A percentile compares a stretch with the other conserved stretches of the same genome.
Conservation (phyloP, 2,797 vertebrate species). For the Premnoplex brunnescens region DNA sequence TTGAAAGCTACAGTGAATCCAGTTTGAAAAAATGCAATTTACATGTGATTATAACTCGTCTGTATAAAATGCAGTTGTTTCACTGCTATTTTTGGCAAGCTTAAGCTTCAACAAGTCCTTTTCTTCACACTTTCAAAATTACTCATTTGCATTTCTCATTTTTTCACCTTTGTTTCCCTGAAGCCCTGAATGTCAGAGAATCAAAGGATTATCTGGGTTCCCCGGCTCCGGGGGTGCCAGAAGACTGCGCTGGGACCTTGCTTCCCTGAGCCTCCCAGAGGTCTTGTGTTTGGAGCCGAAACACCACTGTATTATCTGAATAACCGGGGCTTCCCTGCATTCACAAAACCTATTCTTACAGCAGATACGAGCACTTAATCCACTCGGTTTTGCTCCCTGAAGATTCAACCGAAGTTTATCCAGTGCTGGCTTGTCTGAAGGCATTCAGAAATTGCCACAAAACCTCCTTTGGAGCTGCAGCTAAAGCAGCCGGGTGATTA, state of each 20-base stretch:
- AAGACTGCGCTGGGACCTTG: not conserved
- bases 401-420: conserved; percentile 50
- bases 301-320: not conserved
- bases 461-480: conserved; percentile 58
- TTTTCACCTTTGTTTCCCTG: conserved; percentile 37
- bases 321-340: not conserved
- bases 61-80: conserved; percentile 30
- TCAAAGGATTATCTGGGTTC: conserved; percentile 12
- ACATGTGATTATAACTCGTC: not conserved
- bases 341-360: conserved; percentile 35
- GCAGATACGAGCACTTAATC: conserved; percentile 26
- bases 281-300: not conserved
- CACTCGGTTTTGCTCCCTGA: conserved; percentile 51
- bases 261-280: not conserved
- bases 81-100: not conserved
- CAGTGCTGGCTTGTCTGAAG: conserved; percentile 45
- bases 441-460: conserved; percentile 60
- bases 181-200: conserved; percentile 14
- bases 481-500: conserved; percentile 21
- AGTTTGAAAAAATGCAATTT: not conserved
- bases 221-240: not conserved
- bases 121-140: not conserved
- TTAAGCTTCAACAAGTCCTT: not conserved
- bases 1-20: not conserved
- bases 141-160: conserved; percentile 27